These are phyloP conservation scores for Notospermus geniculatus DNA, from an alignment of 1,140 invertebrate genomes.

Conservation along the genomic window DNA sequence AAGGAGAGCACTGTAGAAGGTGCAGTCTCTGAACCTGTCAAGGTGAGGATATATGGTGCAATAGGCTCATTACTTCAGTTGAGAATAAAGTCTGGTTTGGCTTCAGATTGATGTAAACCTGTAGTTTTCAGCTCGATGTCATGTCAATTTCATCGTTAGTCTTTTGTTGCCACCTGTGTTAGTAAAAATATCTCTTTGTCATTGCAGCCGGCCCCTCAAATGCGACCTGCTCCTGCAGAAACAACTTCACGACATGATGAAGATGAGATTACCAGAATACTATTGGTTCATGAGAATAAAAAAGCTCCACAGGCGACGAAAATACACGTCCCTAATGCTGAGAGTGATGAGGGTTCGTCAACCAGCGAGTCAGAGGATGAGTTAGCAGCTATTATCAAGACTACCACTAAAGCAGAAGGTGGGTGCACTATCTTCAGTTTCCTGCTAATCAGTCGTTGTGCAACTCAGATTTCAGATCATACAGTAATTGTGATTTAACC, in stretches of 20 bases:
- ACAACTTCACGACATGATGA: slow-evolving; percentile 34
- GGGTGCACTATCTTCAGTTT: not conserved
- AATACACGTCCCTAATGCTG: slow-evolving; percentile 20
- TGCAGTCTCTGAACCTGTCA: slow-evolving; percentile 27
- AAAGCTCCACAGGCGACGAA: slow-evolving; percentile 35
- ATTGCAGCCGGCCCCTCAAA: no score
- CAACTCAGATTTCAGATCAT: no score
- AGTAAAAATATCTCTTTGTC: no score
- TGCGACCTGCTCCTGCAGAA: not conserved
- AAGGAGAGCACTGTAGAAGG: slow-evolving; percentile 79
- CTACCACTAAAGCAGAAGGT: slow-evolving; percentile 11
- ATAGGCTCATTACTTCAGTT: no score
- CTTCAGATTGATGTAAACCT: no score
- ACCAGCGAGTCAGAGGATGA: slow-evolving; percentile 64
- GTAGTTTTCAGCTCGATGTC: no score
- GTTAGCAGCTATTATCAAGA: not conserved
- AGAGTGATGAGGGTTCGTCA: slow-evolving; percentile 60
- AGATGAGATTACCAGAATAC: slow-evolving; percentile 88
- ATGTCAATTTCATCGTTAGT: no score
- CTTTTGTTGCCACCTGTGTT: no score
- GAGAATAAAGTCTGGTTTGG: no score
- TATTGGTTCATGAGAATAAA: slow-evolving; percentile 86
- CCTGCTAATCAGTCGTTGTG: not conserved
- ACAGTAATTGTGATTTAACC: no score
- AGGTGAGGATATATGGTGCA: slow-evolving; percentile 8